phyloP scores from a whole-genome alignment of 2,888 invertebrate species.

The Hoplodrina blanda region DNA sequence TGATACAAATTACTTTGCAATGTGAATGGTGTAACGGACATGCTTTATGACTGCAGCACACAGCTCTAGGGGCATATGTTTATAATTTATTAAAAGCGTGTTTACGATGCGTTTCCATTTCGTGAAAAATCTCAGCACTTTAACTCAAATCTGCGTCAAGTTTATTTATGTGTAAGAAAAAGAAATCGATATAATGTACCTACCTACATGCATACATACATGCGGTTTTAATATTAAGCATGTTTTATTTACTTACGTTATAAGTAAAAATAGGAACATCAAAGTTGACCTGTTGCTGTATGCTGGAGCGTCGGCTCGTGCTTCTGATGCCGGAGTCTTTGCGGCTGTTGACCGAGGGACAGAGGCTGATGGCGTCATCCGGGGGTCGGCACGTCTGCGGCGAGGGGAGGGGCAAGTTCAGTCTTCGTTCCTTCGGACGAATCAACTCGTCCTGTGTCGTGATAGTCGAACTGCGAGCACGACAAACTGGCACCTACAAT shows the following conservation, averaged over 20 bases:
- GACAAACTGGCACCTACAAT: slow-evolving; percentile 83
- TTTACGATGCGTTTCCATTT: slow-evolving; percentile 67
- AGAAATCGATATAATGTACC: slow-evolving; percentile 44
- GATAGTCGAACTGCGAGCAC: slow-evolving; percentile 88
- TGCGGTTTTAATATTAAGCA: slow-evolving; percentile 51
- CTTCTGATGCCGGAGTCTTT: slow-evolving; percentile 97
- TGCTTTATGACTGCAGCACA: slow-evolving; percentile 59
- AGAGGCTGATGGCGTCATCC: slow-evolving; percentile 93
- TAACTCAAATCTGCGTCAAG: slow-evolving; percentile 46
- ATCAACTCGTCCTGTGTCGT: slow-evolving; percentile 82
- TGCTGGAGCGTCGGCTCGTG: slow-evolving; percentile 95
- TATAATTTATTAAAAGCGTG: slow-evolving; percentile 71
- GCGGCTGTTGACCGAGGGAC: slow-evolving; percentile 94
- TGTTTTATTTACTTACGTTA: slow-evolving; percentile 60
- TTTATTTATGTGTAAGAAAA: slow-evolving; percentile 57
- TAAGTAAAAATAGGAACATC: slow-evolving; percentile 60
- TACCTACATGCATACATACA: slow-evolving; percentile 47
- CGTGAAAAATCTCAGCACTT: slow-evolving; percentile 59
- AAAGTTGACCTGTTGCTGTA: slow-evolving; percentile 94
- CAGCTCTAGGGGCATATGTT: slow-evolving; percentile 64
- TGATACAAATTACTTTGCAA: slow-evolving; percentile 33
- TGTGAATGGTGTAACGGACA: slow-evolving; percentile 37
- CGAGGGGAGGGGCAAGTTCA: slow-evolving; percentile 85
- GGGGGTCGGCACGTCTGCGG: slow-evolving; percentile 73
- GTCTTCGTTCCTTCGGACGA: slow-evolving; percentile 81